These are phyloP conservation scores for Pachypsylla venusta DNA, from an alignment of 1,140 invertebrate species.

Conservation along the genomic window DNA sequence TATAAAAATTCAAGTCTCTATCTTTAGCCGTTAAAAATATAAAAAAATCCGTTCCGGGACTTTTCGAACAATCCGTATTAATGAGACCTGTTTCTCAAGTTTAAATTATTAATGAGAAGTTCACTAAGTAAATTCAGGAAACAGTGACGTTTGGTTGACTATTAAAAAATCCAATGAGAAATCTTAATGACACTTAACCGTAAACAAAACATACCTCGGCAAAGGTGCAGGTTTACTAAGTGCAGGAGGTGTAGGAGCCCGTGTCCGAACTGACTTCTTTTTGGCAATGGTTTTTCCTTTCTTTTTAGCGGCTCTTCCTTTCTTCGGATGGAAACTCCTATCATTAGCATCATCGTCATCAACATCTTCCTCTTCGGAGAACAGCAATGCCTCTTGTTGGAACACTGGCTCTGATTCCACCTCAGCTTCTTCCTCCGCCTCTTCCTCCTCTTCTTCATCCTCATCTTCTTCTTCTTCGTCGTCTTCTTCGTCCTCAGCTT, in stretches of 20 bases:
- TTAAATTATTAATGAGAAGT: no score
- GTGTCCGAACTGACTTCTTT: not conserved
- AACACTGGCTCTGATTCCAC: conserved; percentile 9
- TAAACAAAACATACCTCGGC: not conserved
- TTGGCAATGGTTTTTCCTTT: not conserved
- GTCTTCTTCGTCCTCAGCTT: conserved; percentile 16
- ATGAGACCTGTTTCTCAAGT: no score
- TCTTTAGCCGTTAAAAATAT: no score
- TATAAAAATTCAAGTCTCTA: no score
- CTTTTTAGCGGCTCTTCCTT: not conserved
- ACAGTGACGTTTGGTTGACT: no score
- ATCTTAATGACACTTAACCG: no score
- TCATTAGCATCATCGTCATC: conserved; percentile 5
- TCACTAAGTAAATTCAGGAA: no score
- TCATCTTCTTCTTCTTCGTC: conserved; percentile 23
- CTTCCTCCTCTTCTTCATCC: conserved; percentile 27
- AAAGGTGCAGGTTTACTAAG: not conserved
- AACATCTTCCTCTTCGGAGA: conserved; percentile 5
- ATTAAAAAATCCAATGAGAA: no score
- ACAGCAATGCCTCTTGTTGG: not conserved
- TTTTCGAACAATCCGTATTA: no score
- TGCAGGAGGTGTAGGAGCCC: not conserved
- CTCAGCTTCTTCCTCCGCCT: conserved; percentile 19
- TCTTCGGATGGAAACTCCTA: conserved; percentile 1
- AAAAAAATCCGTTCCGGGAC: no score